Evolutionary conservation across 2,797 vertebrate genomes (phyloP), one percentile per base, ranked within the genome.

Genomic region (Erethizon dorsatum): DNA sequence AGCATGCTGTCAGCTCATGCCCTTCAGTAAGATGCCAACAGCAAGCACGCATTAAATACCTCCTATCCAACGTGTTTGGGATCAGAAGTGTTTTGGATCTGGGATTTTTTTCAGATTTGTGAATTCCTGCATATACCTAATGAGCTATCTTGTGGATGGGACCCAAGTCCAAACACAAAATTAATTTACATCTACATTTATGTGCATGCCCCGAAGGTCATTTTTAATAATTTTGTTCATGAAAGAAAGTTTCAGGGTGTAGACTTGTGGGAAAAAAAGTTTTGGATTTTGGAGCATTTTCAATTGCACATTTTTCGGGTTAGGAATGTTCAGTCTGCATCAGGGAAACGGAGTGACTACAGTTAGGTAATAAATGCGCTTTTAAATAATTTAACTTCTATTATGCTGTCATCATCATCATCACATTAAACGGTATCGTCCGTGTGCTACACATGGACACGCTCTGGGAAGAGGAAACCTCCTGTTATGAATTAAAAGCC

Each of bases 381-480:
- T 61, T 20, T 20, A 63, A 47, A 5, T 37, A 22, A 52, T 15
- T 52, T 37, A 24, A 61, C 41, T 26, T 47, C 37, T 31, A 4
- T 85, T 9, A 37, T 0, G 4, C 45, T 75, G 0, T 45, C 57
- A 14, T 65, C 2, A 10, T 26, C 45, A 28, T 47, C 47, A 14
- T 3, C 7, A 41, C 83, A 6, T 37, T 22, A 6, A 47, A 31
- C 12, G 65, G 52, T 20, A 9, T 37, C 4, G 7, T 3, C 56
- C 17, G 8, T 7, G 4, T 4, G 4, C 33, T 4, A 28, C 6
- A 14, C 9, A 6, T 37, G 56, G 45, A 22, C 37, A 1, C 26
- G 83, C 22, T 41, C 14, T 6, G 50, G 84, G 2, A 65, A 28
- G 33, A 69, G 12, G 26, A 26, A 5, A 52, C 22, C 22, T 77